Conservation (phyloP, 2,797 vertebrate species). For the Notolabrus celidotus region DNA sequence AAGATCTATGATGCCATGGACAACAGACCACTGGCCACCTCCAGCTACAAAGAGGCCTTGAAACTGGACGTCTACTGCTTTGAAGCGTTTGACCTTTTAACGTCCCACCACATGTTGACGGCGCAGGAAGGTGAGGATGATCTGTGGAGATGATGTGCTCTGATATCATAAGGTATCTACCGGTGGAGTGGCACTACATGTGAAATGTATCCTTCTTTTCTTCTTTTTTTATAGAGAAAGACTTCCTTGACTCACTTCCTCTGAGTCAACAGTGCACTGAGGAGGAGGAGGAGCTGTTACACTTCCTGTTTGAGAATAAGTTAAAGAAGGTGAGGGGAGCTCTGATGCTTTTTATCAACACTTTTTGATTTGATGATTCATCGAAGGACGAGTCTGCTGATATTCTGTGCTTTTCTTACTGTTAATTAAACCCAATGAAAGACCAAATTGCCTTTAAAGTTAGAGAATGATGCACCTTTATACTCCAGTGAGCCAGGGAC, state of each 20-base stretch:
- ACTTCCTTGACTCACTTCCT: constrained; percentile 85
- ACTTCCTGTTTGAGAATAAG: constrained; percentile 98
- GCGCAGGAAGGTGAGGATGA: constrained; percentile 93
- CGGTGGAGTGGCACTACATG: neutral
- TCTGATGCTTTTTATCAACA: neutral
- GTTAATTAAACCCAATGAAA: neutral
- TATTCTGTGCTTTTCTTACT: neutral
- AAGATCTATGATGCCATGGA: constrained; percentile 99
- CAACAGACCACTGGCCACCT: constrained; percentile 94
- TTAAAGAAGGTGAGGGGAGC: constrained; percentile 92
- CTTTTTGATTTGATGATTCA: neutral
- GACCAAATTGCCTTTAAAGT: neutral
- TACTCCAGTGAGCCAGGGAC: neutral
- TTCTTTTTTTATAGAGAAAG: constrained; percentile 78
- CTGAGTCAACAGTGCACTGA: constrained; percentile 93
- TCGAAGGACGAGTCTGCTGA: neutral
- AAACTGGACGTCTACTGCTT: constrained; percentile 99
- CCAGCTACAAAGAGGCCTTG: constrained; percentile 98
- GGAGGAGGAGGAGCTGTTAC: constrained; percentile 94
- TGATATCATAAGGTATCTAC: neutral
- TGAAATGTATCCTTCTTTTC: constrained; percentile 1
- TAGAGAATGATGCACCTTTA: neutral
- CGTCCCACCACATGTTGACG: constrained; percentile 97
- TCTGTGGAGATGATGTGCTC: neutral
- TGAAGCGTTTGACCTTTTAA: constrained; percentile 99